Percentiles rank a stretch among this genome's conserved stretches.
These are phyloP conservation scores for Ceryle rudis DNA, from an alignment of 2,797 vertebrate genomes.

Conservation along the genomic window DNA sequence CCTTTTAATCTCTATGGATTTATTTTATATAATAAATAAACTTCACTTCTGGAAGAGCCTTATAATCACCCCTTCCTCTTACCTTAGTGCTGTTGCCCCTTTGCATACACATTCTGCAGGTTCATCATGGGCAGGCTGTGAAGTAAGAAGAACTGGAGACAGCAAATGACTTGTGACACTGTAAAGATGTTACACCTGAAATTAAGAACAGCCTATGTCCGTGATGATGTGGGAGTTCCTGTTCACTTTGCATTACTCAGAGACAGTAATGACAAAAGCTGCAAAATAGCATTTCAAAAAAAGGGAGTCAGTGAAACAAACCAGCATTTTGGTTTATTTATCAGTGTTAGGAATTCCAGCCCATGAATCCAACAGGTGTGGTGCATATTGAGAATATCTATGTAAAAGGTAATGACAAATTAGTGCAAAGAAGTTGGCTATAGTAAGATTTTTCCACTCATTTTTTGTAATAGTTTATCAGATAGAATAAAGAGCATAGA, in stretches of 20 bases:
- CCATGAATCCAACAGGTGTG: neutral
- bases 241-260: neutral
- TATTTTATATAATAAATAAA: neutral
- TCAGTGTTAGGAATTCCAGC: neutral
- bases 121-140: neutral
- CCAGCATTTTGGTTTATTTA: neutral
- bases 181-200: neutral
- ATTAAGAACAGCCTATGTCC: neutral
- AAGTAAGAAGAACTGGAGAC: neutral
- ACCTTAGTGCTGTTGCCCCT: neutral
- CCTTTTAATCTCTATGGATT: neutral
- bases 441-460: neutral
- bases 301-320: neutral
- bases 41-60: neutral
- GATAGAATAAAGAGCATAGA: neutral
- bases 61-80: neutral
- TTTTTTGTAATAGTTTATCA: neutral
- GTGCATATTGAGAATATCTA: neutral
- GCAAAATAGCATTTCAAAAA: neutral
- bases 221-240: neutral
- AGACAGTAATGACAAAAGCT: neutral
- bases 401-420: neutral
- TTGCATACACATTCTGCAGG: rapidly evolving
- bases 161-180: neutral
- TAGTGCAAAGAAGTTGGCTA: neutral